Percentiles rank a stretch among this genome's conserved stretches.
Conservation (phyloP, 2,797 vertebrate species). For the Gastrophryne carolinensis region DNA sequence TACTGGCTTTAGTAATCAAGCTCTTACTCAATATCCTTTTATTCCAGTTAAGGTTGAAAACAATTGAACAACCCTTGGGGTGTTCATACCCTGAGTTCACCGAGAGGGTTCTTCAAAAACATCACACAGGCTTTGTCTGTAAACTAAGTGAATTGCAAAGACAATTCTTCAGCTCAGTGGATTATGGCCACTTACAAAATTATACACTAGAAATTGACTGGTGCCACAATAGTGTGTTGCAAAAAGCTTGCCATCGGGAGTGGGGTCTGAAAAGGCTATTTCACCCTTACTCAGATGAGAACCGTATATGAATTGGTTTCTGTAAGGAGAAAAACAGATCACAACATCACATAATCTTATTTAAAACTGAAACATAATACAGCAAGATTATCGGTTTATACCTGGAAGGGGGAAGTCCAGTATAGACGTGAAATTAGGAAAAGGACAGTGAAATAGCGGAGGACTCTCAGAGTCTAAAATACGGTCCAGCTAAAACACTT, state of each 20-base stretch:
- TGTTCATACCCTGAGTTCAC: constrained; percentile 78
- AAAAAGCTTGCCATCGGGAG: constrained; percentile 96
- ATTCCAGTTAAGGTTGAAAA: constrained; percentile 66
- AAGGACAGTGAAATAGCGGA: too few species aligned
- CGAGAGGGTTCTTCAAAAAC: constrained; percentile 32
- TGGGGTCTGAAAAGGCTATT: constrained; percentile 98
- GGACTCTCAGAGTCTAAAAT: too few species aligned
- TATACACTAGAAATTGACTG: constrained; percentile 97
- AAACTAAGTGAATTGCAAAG: constrained; percentile 57
- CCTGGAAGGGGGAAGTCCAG: too few species aligned
- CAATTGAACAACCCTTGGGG: constrained; percentile 71
- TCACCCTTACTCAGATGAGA: constrained; percentile 96
- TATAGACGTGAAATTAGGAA: too few species aligned
- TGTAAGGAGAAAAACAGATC: constrained; percentile 63
- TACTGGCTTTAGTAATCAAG: constrained; percentile 73
- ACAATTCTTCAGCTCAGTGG: constrained; percentile 47
- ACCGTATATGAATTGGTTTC: constrained; percentile 97
- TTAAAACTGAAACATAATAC: too few species aligned
- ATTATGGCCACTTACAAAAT: constrained; percentile 88
- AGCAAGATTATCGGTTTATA: too few species aligned
- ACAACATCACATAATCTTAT: too few species aligned
- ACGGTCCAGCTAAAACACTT: too few species aligned
- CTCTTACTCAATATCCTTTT: constrained; percentile 73
- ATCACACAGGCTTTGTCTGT: constrained; percentile 69
- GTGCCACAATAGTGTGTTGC: constrained; percentile 95